Conservation (phyloP, 1,140 invertebrate genomes). For the Neelides sp. region DNA sequence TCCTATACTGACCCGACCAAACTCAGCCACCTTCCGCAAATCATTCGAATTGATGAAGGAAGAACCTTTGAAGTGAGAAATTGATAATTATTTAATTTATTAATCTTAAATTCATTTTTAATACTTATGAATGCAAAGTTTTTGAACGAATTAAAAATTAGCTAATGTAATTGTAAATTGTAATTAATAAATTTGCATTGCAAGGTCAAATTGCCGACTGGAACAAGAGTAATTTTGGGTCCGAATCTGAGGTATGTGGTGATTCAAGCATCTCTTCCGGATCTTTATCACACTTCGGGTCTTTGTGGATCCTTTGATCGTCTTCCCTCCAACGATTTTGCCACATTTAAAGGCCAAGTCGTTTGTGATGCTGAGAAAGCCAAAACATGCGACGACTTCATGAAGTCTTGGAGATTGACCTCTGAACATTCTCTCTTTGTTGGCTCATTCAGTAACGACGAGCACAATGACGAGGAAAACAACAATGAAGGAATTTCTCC, state of each 20-base stretch:
- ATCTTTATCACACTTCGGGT: conserved; percentile 27
- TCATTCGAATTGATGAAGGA: conserved; percentile 31
- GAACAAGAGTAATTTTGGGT: conserved; percentile 28
- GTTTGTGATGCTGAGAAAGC: conserved; percentile 17
- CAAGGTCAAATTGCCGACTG: conserved; percentile 29
- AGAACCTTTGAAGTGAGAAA: conserved; percentile 29
- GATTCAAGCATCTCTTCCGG: conserved; percentile 26
- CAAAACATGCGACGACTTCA: conserved; percentile 23
- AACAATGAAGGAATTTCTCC: conserved; percentile 15
- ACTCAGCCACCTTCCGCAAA: conserved; percentile 26
- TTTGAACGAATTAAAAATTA: no score
- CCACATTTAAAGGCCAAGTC: conserved; percentile 18
- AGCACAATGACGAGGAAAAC: conserved; percentile 14
- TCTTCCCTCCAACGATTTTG: conserved; percentile 24
- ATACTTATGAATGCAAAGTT: no score
- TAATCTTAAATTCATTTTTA: no score
- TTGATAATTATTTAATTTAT: no score
- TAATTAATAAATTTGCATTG: no score
- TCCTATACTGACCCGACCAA: conserved; percentile 24
- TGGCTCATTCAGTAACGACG: conserved; percentile 24
- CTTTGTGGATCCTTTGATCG: conserved; percentile 29
- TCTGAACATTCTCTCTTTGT: conserved; percentile 29
- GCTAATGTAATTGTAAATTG: no score
- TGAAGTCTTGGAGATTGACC: conserved; percentile 25
- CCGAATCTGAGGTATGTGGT: conserved; percentile 28